Percentiles rank a stretch among this genome's conserved stretches.
These are phyloP conservation scores for Diorhabda carinulata DNA, from an alignment of 1,140 invertebrate genomes.

Conservation along the genomic window DNA sequence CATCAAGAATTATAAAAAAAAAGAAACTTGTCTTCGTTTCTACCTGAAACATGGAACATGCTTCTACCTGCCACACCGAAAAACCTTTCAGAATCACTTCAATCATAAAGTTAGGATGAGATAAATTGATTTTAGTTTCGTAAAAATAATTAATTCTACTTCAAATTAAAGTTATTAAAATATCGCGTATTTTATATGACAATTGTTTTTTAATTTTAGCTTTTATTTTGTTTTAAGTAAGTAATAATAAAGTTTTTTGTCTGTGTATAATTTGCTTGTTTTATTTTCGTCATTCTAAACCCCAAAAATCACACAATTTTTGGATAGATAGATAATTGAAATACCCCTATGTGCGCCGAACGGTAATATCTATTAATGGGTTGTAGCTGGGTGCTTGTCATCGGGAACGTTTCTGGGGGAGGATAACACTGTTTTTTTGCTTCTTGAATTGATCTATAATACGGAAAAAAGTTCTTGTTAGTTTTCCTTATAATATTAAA, in stretches of 20 bases:
- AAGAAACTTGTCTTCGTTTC: constrained; percentile 5
- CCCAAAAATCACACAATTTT: constrained; percentile 4
- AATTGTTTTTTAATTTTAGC: background rate
- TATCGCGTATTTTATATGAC: background rate
- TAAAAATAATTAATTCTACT: background rate
- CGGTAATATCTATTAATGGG: background rate
- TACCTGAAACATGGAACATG: constrained; percentile 12
- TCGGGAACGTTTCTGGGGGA: constrained; percentile 23
- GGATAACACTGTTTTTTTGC: constrained; percentile 41
- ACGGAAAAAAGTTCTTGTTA: constrained; percentile 36
- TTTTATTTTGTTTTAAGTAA: background rate
- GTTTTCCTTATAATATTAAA: constrained; percentile 16
- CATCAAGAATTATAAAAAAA: no score
- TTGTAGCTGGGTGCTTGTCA: constrained; percentile 38
- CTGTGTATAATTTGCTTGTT: constrained; percentile 3
- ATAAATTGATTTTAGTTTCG: background rate
- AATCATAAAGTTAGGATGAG: constrained; percentile 3
- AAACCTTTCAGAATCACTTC: background rate
- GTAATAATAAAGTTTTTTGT: background rate
- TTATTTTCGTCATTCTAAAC: constrained; percentile 1
- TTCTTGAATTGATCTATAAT: constrained; percentile 36
- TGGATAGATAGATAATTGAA: background rate
- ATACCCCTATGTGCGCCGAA: background rate
- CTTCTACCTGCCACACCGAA: background rate
- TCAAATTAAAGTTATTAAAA: background rate